These are phyloP conservation scores for Chaunax sp. DNA, from an alignment of 2,797 vertebrate genomes.

Conservation along the genomic window DNA sequence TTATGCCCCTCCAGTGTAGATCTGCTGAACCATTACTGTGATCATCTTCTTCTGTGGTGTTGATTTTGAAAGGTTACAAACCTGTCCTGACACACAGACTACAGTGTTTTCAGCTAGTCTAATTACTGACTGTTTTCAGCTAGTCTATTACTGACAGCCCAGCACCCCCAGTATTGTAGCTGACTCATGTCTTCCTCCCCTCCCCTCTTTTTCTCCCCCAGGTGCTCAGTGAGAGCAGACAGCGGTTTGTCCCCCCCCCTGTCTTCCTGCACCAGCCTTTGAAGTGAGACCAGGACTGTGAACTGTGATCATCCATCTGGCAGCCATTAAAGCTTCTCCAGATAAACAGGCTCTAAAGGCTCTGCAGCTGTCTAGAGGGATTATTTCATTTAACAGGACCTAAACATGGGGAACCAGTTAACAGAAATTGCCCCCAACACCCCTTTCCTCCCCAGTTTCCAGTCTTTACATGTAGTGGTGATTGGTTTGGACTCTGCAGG, in stretches of 20 bases:
- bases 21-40: too few relatives aligned
- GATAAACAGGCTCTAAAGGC: neutral
- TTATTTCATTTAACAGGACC: neutral
- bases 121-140: slow-evolving; percentile 11
- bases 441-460: slow-evolving; percentile 81
- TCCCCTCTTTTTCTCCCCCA: slow-evolving; percentile 8
- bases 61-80: too few relatives aligned
- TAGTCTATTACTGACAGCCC: slow-evolving; percentile 8
- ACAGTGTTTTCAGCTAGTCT: neutral
- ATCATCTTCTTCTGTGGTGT: too few relatives aligned
- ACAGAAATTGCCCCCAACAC: slow-evolving; percentile 81
- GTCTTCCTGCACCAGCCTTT: slow-evolving; percentile 38
- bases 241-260: neutral
- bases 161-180: slow-evolving; percentile 16
- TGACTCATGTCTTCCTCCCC: slow-evolving; percentile 36
- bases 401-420: slow-evolving; percentile 86
- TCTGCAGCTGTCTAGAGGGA: neutral
- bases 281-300: slow-evolving; percentile 55
- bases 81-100: too few relatives aligned
- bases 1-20: too few relatives aligned
- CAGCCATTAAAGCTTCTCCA: slow-evolving; percentile 1
- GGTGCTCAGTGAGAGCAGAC: slow-evolving; percentile 40
- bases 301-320: slow-evolving; percentile 10
- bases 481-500: slow-evolving; percentile 85
- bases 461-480: slow-evolving; percentile 83